Percentiles rank a stretch among this genome's conserved stretches.
Evolutionary conservation across 1,140 invertebrate species (phyloP).

Genomic region (Danaus melanippus): DNA sequence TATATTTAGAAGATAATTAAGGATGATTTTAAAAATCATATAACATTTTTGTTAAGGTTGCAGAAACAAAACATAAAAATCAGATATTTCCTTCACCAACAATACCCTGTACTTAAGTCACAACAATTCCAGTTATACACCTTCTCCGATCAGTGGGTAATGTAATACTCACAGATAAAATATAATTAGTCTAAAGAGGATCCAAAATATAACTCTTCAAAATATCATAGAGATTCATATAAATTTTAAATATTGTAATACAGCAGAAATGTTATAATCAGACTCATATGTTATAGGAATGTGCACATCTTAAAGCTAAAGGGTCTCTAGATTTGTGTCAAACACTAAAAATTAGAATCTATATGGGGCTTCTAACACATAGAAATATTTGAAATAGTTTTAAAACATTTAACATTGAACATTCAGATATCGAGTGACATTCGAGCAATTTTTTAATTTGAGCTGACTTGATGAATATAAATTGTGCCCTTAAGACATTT

Average conservation of each 20-base stretch:
- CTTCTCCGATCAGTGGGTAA: conserved; percentile 45
- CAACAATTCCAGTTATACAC: conserved; percentile 40
- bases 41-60: conserved; percentile 31
- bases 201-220: conserved; percentile 69
- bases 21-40: conserved; percentile 16
- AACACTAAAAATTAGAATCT: conserved; percentile 38
- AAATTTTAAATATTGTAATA: conserved; percentile 56
- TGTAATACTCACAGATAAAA: conserved; percentile 57
- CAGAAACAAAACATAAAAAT: conserved; percentile 25
- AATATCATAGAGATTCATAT: conserved; percentile 61
- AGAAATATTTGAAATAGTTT: conserved; percentile 33
- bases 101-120: conserved; percentile 63
- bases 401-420: conserved; percentile 46
- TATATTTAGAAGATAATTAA: conserved; percentile 14
- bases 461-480: conserved; percentile 72
- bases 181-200: conserved; percentile 53
- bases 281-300: conserved; percentile 67
- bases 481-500: conserved; percentile 54
- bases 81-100: conserved; percentile 36
- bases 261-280: conserved; percentile 67
- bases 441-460: conserved; percentile 43
- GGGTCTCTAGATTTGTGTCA: conserved; percentile 41
- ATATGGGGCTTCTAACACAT: conserved; percentile 40
- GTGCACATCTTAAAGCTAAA: conserved; percentile 63
- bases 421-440: conserved; percentile 51